Conservation (phyloP, 2,113 vertebrate genomes). For the Aspidoscelis tigris region DNA sequence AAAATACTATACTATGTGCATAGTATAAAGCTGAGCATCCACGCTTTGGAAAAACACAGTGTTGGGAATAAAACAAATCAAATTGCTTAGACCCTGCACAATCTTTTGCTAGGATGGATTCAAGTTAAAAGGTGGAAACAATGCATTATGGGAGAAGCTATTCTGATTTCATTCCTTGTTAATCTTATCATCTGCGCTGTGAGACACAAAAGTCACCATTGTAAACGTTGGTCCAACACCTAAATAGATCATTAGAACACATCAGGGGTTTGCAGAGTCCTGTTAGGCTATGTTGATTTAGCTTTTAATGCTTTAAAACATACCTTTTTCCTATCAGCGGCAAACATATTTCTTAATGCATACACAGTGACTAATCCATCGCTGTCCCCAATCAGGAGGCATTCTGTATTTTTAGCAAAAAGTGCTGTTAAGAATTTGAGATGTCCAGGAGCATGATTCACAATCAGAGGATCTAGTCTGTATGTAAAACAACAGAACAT, state of each 20-base stretch:
- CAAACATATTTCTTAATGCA: slow-evolving; percentile 75
- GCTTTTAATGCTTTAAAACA: fast-evolving
- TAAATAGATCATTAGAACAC: not conserved
- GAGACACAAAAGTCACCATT: not conserved
- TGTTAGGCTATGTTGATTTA: not conserved
- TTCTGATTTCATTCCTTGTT: not conserved
- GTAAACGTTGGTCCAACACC: not conserved
- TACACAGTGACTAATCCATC: slow-evolving; percentile 82
- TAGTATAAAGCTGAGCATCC: not conserved
- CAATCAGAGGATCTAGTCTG: slow-evolving; percentile 81
- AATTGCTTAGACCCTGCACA: not conserved
- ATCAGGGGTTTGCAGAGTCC: not conserved
- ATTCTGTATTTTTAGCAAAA: slow-evolving; percentile 80
- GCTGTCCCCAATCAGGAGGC: slow-evolving; percentile 86
- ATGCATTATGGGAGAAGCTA: not conserved
- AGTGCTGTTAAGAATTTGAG: slow-evolving; percentile 77
- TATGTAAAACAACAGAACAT: slow-evolving; percentile 39
- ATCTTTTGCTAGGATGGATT: not conserved
- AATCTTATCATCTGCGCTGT: not conserved
- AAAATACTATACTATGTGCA: not conserved
- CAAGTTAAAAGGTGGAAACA: not conserved
- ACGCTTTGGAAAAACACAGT: not conserved
- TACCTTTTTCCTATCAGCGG: slow-evolving; percentile 71
- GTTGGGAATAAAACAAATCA: not conserved
- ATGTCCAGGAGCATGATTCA: slow-evolving; percentile 66